phyloP scores from a whole-genome alignment of 2,113 vertebrate species.

The Nesospiza acunhae region DNA sequence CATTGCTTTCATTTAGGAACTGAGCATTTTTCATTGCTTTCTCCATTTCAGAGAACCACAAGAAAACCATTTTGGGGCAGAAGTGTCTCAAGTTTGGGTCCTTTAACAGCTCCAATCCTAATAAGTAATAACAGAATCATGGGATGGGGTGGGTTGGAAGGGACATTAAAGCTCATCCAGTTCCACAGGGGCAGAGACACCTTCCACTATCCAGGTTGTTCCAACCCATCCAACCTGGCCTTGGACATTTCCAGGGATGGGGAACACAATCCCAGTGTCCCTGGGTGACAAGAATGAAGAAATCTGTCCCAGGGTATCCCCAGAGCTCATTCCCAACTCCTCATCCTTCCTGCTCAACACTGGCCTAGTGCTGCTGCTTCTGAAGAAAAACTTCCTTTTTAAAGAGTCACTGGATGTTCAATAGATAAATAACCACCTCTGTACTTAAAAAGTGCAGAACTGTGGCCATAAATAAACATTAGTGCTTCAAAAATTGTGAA shows the following conservation, averaged over 20 bases:
- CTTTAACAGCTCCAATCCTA: background rate
- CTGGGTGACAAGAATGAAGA: background rate
- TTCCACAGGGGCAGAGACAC: background rate
- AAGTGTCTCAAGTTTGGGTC: background rate
- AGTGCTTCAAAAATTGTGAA: slow-evolving; percentile 33
- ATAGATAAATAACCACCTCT: background rate
- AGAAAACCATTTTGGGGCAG: background rate
- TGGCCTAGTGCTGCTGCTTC: background rate
- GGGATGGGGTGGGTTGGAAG: background rate
- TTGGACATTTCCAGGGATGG: background rate
- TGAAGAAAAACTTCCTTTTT: rapidly evolving
- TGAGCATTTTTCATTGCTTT: background rate
- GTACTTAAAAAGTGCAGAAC: background rate
- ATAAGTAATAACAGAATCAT: background rate
- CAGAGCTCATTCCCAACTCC: background rate
- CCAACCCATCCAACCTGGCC: background rate
- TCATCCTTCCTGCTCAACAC: background rate
- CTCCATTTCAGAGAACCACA: background rate
- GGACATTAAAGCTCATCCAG: background rate
- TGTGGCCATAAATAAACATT: background rate
- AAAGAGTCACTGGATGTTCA: background rate
- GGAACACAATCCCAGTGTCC: background rate
- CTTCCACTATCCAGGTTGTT: background rate
- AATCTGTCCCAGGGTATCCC: rapidly evolving
- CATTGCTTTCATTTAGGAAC: rapidly evolving